Evolutionary conservation across 2,888 invertebrate genomes (phyloP), one percentile per base, ranked within the genome.

Genomic region (Hesperia comma): DNA sequence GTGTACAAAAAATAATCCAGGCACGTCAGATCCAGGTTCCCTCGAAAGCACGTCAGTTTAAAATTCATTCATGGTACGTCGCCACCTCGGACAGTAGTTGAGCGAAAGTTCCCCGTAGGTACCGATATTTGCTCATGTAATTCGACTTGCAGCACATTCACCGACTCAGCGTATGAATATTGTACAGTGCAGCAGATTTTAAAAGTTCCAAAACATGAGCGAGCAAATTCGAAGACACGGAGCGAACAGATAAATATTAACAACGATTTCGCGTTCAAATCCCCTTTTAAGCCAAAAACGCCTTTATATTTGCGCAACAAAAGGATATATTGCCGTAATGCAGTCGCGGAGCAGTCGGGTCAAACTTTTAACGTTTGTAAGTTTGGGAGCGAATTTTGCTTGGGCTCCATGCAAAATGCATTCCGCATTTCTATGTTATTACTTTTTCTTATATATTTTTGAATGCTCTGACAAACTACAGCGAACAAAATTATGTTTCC

Each of bases 201-300:
- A 58, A 64, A 64, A 64, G 37, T 64, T 64, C 64, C 64, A 64
- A 64, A 64, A 64, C 64, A 64, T 53, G 58, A 19, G 64, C 64
- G 64, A 64, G 53, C 64, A 54, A 53, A 64, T 64, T 60, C 64
- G 64, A 64, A 64, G 64, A 64, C 64, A 64, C 54, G 64, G 54
- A 58, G 58, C 64, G 57, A 64, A 33, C 64, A 58, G 64, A 58
- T 64, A 64, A 64, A 64, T 64, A 64, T 64, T 64, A 64, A 64
- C 64, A 64, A 64, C 64, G 64, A 64, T 64, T 64, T 58, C 32
- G 17, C 41, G 58, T 64, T 64, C 41, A 64, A 51, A 64, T 58
- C 58, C 51, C 0, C 41, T 15, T 51, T 41, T 51, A 33, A n/a
- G 41, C 58, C 43, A 54, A 64, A 64, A 53, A 40, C 41, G 58